A percentile compares a stretch with the other conserved stretches of the same genome.
phyloP scores from a whole-genome alignment of 1,140 invertebrate genomes.

The Hyposmocoma kahamanoa region DNA sequence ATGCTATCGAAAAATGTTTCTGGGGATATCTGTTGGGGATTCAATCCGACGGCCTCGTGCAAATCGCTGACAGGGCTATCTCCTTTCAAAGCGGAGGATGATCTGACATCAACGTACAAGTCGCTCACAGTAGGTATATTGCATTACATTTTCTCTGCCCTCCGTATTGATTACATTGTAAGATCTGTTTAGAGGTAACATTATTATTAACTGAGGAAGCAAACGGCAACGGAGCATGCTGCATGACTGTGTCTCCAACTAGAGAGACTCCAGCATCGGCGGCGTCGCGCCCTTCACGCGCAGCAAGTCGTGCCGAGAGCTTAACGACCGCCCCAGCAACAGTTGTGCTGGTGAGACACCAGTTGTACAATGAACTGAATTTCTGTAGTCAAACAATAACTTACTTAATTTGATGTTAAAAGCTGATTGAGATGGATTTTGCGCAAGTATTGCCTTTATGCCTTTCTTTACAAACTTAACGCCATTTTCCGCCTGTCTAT shows the following conservation, averaged over 20 bases:
- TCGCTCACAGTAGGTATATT: no score
- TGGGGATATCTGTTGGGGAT: no score
- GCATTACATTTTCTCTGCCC: slow-evolving; percentile 3
- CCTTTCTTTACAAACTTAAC: slow-evolving; percentile 9
- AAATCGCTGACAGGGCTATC: no score
- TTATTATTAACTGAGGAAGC: neutral
- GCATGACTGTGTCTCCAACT: neutral
- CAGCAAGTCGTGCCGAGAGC: slow-evolving; percentile 5
- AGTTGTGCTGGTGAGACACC: slow-evolving; percentile 8
- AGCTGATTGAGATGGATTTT: neutral
- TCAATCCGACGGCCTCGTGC: no score
- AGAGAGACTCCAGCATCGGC: no score
- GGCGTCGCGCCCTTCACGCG: no score
- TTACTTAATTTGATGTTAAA: slow-evolving; percentile 5
- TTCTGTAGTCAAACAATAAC: slow-evolving; percentile 6
- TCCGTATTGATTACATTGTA: slow-evolving; percentile 5
- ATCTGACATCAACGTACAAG: no score
- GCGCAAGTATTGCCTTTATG: slow-evolving; percentile 5
- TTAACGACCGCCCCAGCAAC: slow-evolving; percentile 2
- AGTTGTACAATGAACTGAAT: slow-evolving; percentile 2
- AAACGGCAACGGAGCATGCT: neutral
- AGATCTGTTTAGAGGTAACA: slow-evolving; percentile 4
- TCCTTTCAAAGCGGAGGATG: no score
- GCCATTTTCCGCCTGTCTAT: slow-evolving; percentile 10
- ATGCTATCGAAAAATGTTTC: no score